phyloP scores from a whole-genome alignment of 2,113 vertebrate genomes.

The Baryphthengus martii region DNA sequence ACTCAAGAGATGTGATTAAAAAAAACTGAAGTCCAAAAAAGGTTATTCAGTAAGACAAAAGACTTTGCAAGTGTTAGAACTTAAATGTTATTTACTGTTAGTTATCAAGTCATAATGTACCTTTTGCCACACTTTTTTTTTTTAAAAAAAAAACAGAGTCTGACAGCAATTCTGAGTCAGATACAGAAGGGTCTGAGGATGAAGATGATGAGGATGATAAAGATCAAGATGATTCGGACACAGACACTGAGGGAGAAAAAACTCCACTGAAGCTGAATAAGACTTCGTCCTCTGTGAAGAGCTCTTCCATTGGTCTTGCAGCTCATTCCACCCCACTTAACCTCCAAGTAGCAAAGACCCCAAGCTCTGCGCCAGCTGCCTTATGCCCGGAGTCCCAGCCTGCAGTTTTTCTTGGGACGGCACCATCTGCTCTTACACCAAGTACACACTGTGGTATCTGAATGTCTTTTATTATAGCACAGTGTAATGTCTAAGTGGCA shows the following conservation, averaged over 20 bases:
- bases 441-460: conserved; percentile 80
- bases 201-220: conserved; percentile 85
- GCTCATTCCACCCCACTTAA: conserved; percentile 86
- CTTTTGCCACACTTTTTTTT: conserved; percentile 54
- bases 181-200: conserved; percentile 87
- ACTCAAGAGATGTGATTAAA: background rate
- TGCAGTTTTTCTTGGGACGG: conserved; percentile 73
- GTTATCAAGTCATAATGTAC: conserved; percentile 49
- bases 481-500: background rate
- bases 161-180: conserved; percentile 89
- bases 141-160: conserved; percentile 87
- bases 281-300: conserved; percentile 79
- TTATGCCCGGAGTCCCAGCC: conserved; percentile 78
- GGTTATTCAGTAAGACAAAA: background rate
- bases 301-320: conserved; percentile 76
- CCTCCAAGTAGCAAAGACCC: conserved; percentile 80
- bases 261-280: conserved; percentile 74
- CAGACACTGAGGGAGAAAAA: conserved; percentile 84
- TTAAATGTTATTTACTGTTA: background rate
- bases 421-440: conserved; percentile 74
- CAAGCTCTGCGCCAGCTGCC: conserved; percentile 71
- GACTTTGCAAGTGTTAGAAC: background rate
- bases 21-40: background rate
- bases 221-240: conserved; percentile 83
- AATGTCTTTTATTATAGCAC: conserved; percentile 49